Base-by-base conservation (phyloP, 2,113 vertebrate species). In the Leptosomus discolor region DNA sequence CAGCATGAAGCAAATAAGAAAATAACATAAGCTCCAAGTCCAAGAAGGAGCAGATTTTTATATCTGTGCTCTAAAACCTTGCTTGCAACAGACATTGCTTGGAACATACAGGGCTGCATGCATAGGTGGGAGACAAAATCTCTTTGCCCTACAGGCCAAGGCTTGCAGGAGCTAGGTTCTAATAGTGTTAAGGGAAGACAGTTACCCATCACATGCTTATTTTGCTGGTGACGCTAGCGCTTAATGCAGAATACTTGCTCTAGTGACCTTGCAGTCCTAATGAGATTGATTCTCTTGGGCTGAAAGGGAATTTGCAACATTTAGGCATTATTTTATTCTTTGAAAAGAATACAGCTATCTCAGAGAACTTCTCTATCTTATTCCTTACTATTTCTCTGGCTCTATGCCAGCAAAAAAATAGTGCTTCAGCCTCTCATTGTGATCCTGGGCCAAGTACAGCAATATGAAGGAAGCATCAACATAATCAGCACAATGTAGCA, bases 381-480 rank as follows among this genome's bases (percentile, higher is more conserved):
- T 85, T 96, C 58, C 71, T 95, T 95, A 90, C 90, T 85, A 83
- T 85, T 96, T 23, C 27, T 70, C n/a, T 97, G 97, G 98, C 93
- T 78, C 43, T 41, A 12, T 60, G 97, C 98, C 98, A 98, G 80
- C 69, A 95, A 95, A n/a, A 97, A 97, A 96, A 93, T 68, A 97
- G 85, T 90, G 95, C 83, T 98, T 93, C 96, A 97, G 81, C 78
- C 86, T 96, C 82, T 95, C 76, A 91, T 96, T 98, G 97, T 98
- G 98, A 98, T 98, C 97, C 63, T 85, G 65, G 1, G 98, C 98
- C 98, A 98, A 98, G 88, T 91, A 98, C 96, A 98, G 97, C 98
- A 98, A 93, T 97, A 88, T 45, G 95, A 97, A 97, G 97, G 97
- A 98, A 98, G 97, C 97, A 97, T 97, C 96, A 97, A 97, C 97